Evolutionary conservation across 2,113 vertebrate genomes (phyloP).

Genomic region (Promerops cafer): DNA sequence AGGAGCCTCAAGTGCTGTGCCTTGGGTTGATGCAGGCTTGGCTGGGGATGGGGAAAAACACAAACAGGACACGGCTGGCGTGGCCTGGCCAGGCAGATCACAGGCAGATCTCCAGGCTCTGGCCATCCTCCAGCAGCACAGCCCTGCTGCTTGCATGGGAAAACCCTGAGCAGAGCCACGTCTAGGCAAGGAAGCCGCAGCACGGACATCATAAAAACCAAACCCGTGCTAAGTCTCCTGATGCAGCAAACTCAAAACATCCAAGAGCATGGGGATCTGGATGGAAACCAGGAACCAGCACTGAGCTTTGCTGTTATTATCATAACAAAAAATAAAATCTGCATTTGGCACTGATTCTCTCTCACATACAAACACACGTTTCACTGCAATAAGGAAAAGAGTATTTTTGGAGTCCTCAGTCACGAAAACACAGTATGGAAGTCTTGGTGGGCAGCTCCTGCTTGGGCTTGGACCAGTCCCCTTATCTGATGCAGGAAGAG

Average conservation of each 20-base stretch:
- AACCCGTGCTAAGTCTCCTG: not conserved
- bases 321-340: not conserved
- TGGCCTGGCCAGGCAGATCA: not conserved
- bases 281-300: not conserved
- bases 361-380: not conserved
- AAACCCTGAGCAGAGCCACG: not conserved
- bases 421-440: not conserved
- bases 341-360: not conserved
- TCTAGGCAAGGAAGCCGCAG: fast-evolving
- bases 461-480: not conserved
- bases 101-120: not conserved
- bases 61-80: not conserved
- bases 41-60: not conserved
- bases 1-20: not conserved
- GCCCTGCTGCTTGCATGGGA: not conserved
- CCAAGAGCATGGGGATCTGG: not conserved
- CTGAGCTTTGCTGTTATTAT: not conserved
- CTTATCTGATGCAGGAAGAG: not conserved
- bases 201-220: not conserved
- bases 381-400: not conserved
- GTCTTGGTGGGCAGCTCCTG: not conserved
- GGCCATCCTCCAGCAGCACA: not conserved
- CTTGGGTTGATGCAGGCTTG: not conserved
- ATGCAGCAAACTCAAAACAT: not conserved
- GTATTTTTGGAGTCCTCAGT: not conserved